Base-by-base conservation (phyloP, 1,140 invertebrate genomes). In the Rhizoglyphus robini region DNA sequence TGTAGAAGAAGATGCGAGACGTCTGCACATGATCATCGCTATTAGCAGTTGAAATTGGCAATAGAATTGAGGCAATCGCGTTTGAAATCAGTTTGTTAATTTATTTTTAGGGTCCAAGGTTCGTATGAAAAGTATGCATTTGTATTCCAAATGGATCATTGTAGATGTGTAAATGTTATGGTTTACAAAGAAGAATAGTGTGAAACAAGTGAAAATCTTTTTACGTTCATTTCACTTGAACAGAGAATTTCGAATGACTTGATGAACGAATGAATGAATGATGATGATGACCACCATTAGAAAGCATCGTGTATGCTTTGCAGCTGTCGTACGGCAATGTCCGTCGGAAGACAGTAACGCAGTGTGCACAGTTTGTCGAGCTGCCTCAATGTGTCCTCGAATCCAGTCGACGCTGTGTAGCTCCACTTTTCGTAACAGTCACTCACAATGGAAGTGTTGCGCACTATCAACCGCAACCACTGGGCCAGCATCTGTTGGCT, bases 271-370 rank as follows among this genome's bases (percentile, higher is more conserved):
- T 51, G 48, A 23, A 51, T 51, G 20, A 27, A 41, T 3, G 4
- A 49, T 25, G 29, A 51, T n/a, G 48, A 11, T 5, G 48, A 51
- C 4, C 13, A 23, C 23, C 2, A 25, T 69, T 71, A 88, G 79
- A 96, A 97, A 69, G 93, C 92, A 79, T 97, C 92, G 79, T 90
- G 93, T 71, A 98, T 97, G 78, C 96, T 96, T 75, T 94, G 88
- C 74, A 99, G 92, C 71, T 94, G 92, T 73, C 90, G 82, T 54
- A 98, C 84, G 54, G 96, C 94, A 71, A 97, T 78, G 77, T 98
- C 94, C 23, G 96, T 88, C 0, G 94, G 93, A 68, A 98, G 79
- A 75, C 93, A 86, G 77, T 97, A 97, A 72, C 90, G 88, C 70
- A 88, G 84, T 62, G 82, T 81, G 31, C 86, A 87, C 48, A 99